These are phyloP conservation scores for Patiria pectinifera DNA, from an alignment of 53 echinoderm and acorn worm genomes.

Conservation along the genomic window DNA sequence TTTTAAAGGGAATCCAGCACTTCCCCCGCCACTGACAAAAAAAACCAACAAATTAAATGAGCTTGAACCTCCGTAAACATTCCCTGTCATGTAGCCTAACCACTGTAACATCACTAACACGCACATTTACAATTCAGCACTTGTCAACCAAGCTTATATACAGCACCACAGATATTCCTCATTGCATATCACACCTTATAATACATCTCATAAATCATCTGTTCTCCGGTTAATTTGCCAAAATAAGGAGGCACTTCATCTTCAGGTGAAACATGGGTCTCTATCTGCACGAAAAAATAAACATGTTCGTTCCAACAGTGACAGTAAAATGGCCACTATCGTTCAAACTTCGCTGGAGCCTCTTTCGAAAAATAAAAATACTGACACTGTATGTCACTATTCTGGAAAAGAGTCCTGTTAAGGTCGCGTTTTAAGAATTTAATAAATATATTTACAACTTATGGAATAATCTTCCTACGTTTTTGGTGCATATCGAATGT, in stretches of 20 bases:
- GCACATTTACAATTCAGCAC: not conserved
- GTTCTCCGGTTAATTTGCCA: not conserved
- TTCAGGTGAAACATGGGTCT: not conserved
- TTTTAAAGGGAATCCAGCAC: not conserved
- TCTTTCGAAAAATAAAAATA: not conserved
- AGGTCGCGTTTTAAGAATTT: not conserved
- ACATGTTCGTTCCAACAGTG: not conserved
- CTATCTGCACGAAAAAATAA: too few relatives aligned
- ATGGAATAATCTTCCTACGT: not conserved
- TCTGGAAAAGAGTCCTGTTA: not conserved
- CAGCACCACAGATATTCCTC: conserved; percentile 5
- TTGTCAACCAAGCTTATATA: not conserved
- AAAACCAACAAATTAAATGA: not conserved
- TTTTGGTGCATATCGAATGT: not conserved
- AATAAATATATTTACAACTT: conserved; percentile 2
- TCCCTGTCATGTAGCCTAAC: not conserved
- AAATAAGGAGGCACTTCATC: not conserved
- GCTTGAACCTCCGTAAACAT: not conserved
- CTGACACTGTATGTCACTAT: not conserved
- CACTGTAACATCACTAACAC: not conserved
- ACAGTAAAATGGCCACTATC: not conserved
- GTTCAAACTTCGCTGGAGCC: not conserved
- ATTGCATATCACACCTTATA: conserved; percentile 1
- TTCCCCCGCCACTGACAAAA: not conserved
- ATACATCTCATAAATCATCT: not conserved